Conservation (phyloP, 1,140 invertebrate species). For the Lasioglossum albipes region DNA sequence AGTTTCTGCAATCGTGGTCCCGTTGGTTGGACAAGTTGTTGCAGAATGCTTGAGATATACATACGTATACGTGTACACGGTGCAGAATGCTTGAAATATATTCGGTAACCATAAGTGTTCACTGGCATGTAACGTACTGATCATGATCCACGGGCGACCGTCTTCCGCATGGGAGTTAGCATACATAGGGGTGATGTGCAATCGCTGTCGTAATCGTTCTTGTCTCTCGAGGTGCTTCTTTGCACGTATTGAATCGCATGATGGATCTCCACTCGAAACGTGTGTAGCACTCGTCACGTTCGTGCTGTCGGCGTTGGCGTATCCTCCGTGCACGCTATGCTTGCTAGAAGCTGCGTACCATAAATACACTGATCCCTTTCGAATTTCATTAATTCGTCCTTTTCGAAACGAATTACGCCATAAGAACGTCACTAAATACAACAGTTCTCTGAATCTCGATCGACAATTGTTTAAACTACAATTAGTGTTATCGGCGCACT, state of each 20-base stretch:
- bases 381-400: too few species aligned
- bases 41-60: too few species aligned
- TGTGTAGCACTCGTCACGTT: conserved; percentile 29
- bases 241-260: conserved; percentile 31
- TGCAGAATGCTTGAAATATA: too few species aligned
- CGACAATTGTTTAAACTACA: too few species aligned
- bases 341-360: conserved; percentile 29
- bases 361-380: too few species aligned
- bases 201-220: conserved; percentile 48
- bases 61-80: too few species aligned
- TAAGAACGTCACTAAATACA: too few species aligned
- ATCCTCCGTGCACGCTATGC: conserved; percentile 27
- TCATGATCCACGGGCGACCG: conserved; percentile 5
- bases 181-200: conserved; percentile 32
- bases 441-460: too few species aligned
- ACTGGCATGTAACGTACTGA: neutral
- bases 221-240: conserved; percentile 38
- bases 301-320: conserved; percentile 48
- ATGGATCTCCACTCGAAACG: conserved; percentile 18
- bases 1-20: too few species aligned
- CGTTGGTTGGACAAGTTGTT: too few species aligned
- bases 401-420: too few species aligned
- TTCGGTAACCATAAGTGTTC: neutral
- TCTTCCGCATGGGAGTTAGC: conserved; percentile 29
- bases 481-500: too few species aligned